phyloP scores from a whole-genome alignment of 92 coral and sea anemone genomes.

The Nematostella vectensis region DNA sequence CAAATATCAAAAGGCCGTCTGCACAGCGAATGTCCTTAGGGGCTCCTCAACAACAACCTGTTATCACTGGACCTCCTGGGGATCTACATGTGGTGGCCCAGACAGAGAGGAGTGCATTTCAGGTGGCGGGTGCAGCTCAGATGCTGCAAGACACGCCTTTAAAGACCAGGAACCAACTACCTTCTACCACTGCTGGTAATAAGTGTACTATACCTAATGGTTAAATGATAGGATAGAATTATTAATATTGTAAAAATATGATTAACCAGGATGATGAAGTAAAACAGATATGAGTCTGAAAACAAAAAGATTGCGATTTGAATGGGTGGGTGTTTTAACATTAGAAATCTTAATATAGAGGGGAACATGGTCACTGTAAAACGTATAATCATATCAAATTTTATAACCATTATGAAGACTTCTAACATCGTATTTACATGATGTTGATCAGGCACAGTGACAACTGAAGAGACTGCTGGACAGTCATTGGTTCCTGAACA shows the following conservation, averaged over 20 bases:
- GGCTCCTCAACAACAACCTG: slow-evolving; percentile 9
- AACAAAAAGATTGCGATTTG: too few relatives aligned
- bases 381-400: too few relatives aligned
- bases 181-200: slow-evolving; percentile 66
- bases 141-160: slow-evolving; percentile 8
- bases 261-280: too few relatives aligned
- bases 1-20: slow-evolving; percentile 45
- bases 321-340: too few relatives aligned
- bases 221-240: too few relatives aligned
- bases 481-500: slow-evolving; percentile 32
- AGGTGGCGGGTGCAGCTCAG: slow-evolving; percentile 17
- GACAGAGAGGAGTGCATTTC: slow-evolving; percentile 45
- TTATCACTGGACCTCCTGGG: slow-evolving; percentile 15
- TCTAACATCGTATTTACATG: too few relatives aligned
- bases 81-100: slow-evolving; percentile 16
- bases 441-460: slow-evolving; percentile 73
- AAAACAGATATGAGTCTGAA: too few relatives aligned
- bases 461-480: slow-evolving; percentile 66
- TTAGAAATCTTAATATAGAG: too few relatives aligned
- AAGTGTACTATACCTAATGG: too few relatives aligned
- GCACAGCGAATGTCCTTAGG: slow-evolving; percentile 19
- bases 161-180: slow-evolving; percentile 18
- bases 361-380: too few relatives aligned
- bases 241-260: too few relatives aligned
- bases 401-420: too few relatives aligned